Percentiles rank a stretch among this genome's conserved stretches.
Evolutionary conservation across 2,888 invertebrate species (phyloP).

Genomic region (Meteorus cinctellus): DNA sequence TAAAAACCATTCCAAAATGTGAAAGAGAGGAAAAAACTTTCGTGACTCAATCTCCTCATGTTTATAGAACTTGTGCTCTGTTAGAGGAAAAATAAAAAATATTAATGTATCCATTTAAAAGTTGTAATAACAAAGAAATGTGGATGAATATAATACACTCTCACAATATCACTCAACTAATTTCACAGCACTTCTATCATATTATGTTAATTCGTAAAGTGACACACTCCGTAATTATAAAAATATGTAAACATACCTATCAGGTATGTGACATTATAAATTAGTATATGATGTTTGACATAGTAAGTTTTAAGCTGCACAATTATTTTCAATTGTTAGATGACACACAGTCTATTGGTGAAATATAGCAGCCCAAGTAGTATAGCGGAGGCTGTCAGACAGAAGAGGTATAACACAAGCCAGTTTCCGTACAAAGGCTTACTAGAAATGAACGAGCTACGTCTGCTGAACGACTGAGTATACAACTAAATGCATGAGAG

Average conservation of each 20-base stretch:
- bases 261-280: background rate
- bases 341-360: slow-evolving; percentile 30
- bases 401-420: slow-evolving; percentile 44
- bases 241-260: background rate
- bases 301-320: slow-evolving; percentile 1
- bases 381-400: slow-evolving; percentile 40
- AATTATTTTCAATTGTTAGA: background rate
- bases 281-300: background rate
- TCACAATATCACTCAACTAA: no score
- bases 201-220: no score
- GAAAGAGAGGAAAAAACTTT: no score
- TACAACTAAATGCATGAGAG: slow-evolving; percentile 47
- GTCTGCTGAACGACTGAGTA: slow-evolving; percentile 45
- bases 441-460: slow-evolving; percentile 41
- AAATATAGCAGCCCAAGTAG: background rate
- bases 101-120: no score
- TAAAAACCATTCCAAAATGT: no score
- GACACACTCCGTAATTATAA: no score
- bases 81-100: no score
- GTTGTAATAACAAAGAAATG: no score
- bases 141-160: no score
- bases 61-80: no score
- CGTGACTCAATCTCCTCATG: no score
- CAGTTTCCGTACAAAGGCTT: slow-evolving; percentile 49
- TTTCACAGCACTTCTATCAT: no score